Percentiles rank a stretch among this genome's conserved stretches.
Evolutionary conservation across 2,888 invertebrate genomes (phyloP).

Genomic region (Iselma pallidipennis): DNA sequence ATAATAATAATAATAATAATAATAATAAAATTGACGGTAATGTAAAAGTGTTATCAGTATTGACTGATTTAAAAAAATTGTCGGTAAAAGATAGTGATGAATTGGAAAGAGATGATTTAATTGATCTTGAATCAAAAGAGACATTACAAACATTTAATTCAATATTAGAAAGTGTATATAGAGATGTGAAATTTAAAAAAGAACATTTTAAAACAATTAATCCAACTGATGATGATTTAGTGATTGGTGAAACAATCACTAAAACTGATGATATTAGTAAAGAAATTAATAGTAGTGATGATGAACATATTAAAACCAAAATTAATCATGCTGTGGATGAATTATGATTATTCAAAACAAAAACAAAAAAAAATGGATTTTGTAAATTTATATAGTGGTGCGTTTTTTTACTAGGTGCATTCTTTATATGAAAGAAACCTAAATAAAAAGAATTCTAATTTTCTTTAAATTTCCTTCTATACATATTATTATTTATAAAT

Average conservation of each 20-base stretch:
- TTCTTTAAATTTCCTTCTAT: conserved; percentile 10
- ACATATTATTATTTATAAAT: conserved; percentile 17
- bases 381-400: conserved; percentile 10
- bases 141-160: conserved; percentile 33
- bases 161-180: conserved; percentile 35
- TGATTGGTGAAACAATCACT: conserved; percentile 28
- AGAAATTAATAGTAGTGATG: conserved; percentile 18
- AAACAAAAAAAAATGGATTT: conserved; percentile 16
- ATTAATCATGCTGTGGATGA: conserved; percentile 33
- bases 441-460: too few species aligned
- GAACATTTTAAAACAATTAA: conserved; percentile 27
- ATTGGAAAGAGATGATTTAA: conserved; percentile 17
- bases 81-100: conserved; percentile 14
- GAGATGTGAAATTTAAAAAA: conserved; percentile 23
- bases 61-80: conserved; percentile 35
- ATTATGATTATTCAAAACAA: conserved; percentile 39
- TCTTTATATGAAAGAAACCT: conserved; percentile 12
- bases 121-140: conserved; percentile 19
- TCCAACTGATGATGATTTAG: conserved; percentile 31
- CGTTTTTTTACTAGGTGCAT: conserved; percentile 9
- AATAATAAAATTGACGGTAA: conserved; percentile 30
- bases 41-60: conserved; percentile 25
- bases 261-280: conserved; percentile 22
- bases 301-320: conserved; percentile 30
- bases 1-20: not conserved